phyloP scores from a whole-genome alignment of 1,140 invertebrate species.

The Hycleus phaleratus region DNA sequence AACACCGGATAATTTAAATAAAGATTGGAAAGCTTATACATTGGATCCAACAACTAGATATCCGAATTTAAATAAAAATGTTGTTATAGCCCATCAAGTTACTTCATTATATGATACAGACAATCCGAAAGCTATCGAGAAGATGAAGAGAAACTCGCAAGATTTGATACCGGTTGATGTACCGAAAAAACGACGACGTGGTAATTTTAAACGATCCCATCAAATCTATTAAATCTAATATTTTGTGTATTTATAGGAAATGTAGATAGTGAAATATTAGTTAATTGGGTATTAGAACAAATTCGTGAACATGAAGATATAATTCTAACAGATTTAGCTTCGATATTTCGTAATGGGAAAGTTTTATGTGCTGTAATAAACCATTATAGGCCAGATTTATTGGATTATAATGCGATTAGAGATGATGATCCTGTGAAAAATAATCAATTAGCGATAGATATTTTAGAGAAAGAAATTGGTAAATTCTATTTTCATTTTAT shows the following conservation, averaged over 20 bases:
- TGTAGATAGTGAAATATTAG: constrained; percentile 63
- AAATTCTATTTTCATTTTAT: neutral
- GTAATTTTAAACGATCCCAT: constrained; percentile 38
- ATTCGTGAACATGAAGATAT: constrained; percentile 58
- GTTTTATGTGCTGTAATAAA: constrained; percentile 77
- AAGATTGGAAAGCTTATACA: constrained; percentile 81
- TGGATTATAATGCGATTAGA: constrained; percentile 64
- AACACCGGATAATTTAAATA: constrained; percentile 89
- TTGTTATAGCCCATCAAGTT: constrained; percentile 54
- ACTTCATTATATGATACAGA: constrained; percentile 53
- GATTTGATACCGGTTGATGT: constrained; percentile 40
- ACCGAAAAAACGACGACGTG: constrained; percentile 57
- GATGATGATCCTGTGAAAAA: constrained; percentile 53
- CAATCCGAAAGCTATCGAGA: constrained; percentile 44
- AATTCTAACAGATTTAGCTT: constrained; percentile 59
- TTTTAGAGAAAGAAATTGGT: constrained; percentile 62
- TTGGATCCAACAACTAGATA: constrained; percentile 82
- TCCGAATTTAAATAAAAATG: constrained; percentile 53
- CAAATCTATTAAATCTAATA: neutral
- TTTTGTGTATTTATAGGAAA: constrained; percentile 30
- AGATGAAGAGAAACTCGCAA: constrained; percentile 36
- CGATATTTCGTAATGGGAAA: constrained; percentile 67
- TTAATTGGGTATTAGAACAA: constrained; percentile 71
- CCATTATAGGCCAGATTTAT: constrained; percentile 80
- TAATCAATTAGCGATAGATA: constrained; percentile 76